These are phyloP conservation scores for Empidonax traillii DNA, from an alignment of 2,113 vertebrate genomes.

Conservation along the genomic window DNA sequence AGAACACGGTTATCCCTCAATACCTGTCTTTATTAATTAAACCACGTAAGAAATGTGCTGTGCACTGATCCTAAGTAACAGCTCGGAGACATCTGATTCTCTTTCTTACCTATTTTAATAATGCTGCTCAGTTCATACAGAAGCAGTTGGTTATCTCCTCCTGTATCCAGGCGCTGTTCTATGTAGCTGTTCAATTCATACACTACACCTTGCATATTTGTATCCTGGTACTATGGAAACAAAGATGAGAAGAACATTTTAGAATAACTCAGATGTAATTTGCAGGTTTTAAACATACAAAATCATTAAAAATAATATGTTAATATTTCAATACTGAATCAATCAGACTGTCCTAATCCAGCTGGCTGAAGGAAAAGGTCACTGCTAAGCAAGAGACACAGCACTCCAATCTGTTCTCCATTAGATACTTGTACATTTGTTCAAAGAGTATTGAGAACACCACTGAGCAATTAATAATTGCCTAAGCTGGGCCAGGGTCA, in stretches of 20 bases:
- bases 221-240: constrained; percentile 91
- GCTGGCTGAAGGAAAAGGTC: neutral
- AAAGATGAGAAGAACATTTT: constrained; percentile 35
- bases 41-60: neutral
- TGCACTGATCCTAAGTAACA: neutral
- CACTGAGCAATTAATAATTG: neutral
- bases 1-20: neutral
- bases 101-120: constrained; percentile 89
- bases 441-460: neutral
- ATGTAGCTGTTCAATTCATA: constrained; percentile 97
- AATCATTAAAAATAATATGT: neutral
- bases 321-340: neutral
- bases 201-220: constrained; percentile 96
- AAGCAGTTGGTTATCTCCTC: constrained; percentile 94
- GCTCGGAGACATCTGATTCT: neutral
- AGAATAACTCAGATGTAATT: neutral
- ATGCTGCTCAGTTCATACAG: constrained; percentile 95
- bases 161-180: constrained; percentile 91
- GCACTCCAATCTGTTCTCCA: neutral
- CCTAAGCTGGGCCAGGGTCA: neutral
- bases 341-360: neutral
- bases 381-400: neutral
- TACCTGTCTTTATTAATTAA: neutral
- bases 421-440: neutral
- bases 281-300: neutral